These are phyloP conservation scores for Neodiprion fabricii DNA, from an alignment of 1,140 invertebrate genomes.

Conservation along the genomic window DNA sequence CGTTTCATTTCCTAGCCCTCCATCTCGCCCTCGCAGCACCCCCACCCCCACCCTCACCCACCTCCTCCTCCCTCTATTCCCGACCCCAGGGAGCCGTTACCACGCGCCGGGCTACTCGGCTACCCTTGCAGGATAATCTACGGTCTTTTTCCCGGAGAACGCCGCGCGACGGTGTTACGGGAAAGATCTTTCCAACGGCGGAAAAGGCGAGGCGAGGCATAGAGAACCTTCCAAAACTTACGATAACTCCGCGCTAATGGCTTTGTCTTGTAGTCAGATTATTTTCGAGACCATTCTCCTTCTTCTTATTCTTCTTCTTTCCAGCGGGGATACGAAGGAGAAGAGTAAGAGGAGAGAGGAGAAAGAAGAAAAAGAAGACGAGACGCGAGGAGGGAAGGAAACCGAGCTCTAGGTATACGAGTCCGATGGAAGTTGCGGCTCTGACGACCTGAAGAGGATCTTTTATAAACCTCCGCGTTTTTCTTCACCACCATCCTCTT, in stretches of 20 bases:
- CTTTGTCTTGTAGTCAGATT: slow-evolving; percentile 5
- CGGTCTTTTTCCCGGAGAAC: neutral
- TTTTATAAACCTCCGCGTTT: too few species aligned
- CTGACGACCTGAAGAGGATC: too few species aligned
- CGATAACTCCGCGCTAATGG: slow-evolving; percentile 4
- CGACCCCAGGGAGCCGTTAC: slow-evolving; percentile 2
- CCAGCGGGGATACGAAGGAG: too few species aligned
- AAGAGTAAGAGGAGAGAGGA: too few species aligned
- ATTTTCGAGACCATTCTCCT: neutral
- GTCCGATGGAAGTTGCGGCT: too few species aligned
- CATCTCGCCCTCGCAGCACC: neutral
- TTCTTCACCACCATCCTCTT: too few species aligned
- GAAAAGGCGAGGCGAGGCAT: neutral
- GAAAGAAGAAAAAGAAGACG: too few species aligned
- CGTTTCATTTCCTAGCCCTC: slow-evolving; percentile 10
- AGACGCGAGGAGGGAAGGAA: too few species aligned
- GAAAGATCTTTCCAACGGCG: neutral
- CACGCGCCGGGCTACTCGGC: neutral
- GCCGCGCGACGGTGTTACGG: neutral
- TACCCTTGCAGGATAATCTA: slow-evolving; percentile 7
- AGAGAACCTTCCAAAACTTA: slow-evolving; percentile 2
- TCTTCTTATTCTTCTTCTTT: too few species aligned
- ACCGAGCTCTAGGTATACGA: too few species aligned
- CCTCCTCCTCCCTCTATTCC: slow-evolving; percentile 27
- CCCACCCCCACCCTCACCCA: neutral